These are phyloP conservation scores for Caenorhabditis sp. DNA, from an alignment of 2,888 invertebrate genomes.

Conservation along the genomic window DNA sequence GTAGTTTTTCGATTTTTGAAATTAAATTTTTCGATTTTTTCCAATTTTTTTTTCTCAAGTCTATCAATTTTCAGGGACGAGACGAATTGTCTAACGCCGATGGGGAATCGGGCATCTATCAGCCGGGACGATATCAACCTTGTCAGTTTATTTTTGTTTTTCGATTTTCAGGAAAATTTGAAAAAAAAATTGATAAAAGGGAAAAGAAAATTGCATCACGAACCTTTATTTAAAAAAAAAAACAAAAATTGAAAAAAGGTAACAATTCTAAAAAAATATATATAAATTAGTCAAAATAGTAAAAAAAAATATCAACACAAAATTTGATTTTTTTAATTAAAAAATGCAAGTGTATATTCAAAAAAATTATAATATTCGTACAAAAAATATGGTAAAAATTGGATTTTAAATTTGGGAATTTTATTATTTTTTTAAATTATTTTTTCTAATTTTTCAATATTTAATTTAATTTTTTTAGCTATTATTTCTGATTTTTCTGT, in stretches of 20 bases:
- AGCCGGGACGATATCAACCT: conserved; percentile 64
- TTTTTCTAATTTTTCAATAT: background rate
- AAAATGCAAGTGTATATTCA: too few relatives aligned
- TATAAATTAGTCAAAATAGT: too few relatives aligned
- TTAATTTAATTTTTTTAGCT: background rate
- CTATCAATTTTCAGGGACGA: background rate
- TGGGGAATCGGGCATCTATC: conserved; percentile 55
- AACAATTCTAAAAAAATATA: too few relatives aligned
- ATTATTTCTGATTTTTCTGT: background rate
- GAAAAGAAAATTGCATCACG: background rate
- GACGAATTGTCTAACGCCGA: conserved; percentile 33
- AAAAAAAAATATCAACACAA: too few relatives aligned
- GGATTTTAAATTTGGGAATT: background rate
- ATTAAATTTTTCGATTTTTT: too few relatives aligned
- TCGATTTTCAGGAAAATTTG: conserved; percentile 6
- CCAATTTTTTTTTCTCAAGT: background rate
- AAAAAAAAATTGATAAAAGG: conserved; percentile 11
- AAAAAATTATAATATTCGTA: too few relatives aligned
- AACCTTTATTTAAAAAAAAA: too few relatives aligned
- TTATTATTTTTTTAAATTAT: background rate
- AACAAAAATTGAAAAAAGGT: too few relatives aligned
- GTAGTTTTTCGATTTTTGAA: background rate
- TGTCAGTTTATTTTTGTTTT: conserved; percentile 51
- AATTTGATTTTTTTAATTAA: too few relatives aligned
- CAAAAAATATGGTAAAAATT: too few relatives aligned